Evolutionary conservation across 2,797 vertebrate species (phyloP).

Genomic region (Acridotheres tristis): DNA sequence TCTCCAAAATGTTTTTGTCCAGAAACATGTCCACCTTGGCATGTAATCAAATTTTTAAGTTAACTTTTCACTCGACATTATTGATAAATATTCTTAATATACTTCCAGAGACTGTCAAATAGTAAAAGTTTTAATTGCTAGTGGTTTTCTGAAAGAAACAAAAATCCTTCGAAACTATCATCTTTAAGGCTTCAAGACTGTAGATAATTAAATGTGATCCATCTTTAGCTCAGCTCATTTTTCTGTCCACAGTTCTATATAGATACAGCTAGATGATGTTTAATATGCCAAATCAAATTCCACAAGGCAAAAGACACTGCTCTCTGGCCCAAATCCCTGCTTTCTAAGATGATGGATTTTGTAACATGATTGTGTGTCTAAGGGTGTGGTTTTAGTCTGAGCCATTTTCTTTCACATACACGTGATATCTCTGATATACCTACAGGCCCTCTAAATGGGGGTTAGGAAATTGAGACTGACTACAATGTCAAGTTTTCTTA

Average conservation of each 20-base stretch:
- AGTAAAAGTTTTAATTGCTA: not conserved
- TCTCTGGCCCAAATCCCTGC: not conserved
- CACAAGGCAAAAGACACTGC: not conserved
- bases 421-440: fast-evolving
- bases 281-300: not conserved
- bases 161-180: not conserved
- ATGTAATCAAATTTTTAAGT: not conserved
- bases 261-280: not conserved
- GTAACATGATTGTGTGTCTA: not conserved
- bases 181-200: not conserved
- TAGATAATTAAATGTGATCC: not conserved
- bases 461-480: not conserved
- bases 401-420: not conserved
- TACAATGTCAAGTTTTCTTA: not conserved
- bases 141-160: not conserved
- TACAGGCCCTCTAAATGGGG: not conserved
- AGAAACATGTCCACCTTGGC: not conserved
- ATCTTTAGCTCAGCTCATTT: not conserved
- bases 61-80: not conserved
- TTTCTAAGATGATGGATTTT: not conserved
- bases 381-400: not conserved
- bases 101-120: not conserved
- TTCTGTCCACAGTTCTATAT: not conserved
- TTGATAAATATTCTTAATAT: not conserved
- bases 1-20: not conserved